Base-by-base conservation (phyloP, 2,888 invertebrate species). In the Drosophila robusta region DNA sequence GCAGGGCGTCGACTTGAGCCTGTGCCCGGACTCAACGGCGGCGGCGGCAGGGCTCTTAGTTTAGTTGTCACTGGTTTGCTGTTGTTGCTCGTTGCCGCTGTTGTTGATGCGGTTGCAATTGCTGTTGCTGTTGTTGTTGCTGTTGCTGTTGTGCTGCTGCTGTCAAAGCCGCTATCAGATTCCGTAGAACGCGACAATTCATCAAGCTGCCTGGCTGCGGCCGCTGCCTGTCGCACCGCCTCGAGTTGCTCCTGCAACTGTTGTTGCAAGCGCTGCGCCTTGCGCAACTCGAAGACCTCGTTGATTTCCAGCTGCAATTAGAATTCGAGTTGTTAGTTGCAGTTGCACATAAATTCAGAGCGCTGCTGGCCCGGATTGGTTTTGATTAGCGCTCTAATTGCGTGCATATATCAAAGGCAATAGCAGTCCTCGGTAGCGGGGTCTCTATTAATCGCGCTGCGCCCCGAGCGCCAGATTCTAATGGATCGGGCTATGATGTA, bases 271-370 rank as follows among this genome's bases (percentile, higher is more conserved):
- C 87, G 89, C 70, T 90, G 89, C 49, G 89, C 89, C 72, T 89
- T 89, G 76, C 91, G 90, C 64, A 91, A 84, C 78, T 92, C 92
- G 76, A 92, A 92, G 70, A 92, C 92, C 84, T 92, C 92, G 85
- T 92, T 92, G 87, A 92, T 92, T 90, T 92, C 92, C 70, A 90
- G 90, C 92, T 92, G 89, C 62, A 87, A 71, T 75, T 72, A 72
- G 70, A 76, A 76, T 71, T 67, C 52, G 60, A 77, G 66, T 72
- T 72, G 69, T 64, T 64, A 68, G 77, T 75, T 52, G 49, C 54
- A 44, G 56, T 57, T 45, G 74, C 64, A 70, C 71, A 80, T 80
- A 83, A 74, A 80, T 75, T 71, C 52, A 41, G 41, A 42, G 39
- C 42, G 45, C 42, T 50, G 55, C 38, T 54, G 55, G 52, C 22